Base-by-base conservation (phyloP, 2,888 invertebrate genomes). In the Neoscelio sp. region DNA sequence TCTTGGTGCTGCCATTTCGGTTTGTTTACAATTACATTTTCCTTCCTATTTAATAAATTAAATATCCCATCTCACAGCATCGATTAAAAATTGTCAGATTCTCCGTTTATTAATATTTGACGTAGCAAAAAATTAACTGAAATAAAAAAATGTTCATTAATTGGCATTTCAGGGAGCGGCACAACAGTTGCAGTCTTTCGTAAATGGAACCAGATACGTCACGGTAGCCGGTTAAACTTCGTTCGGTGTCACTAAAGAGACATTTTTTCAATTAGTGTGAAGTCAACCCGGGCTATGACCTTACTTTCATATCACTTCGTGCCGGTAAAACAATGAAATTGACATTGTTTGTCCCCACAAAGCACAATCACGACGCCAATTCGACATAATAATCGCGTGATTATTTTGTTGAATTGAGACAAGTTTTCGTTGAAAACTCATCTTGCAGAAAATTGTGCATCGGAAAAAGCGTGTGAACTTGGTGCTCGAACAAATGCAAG, bases 1-100 rank as follows among this genome's bases (percentile, higher is more conserved):
- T 90, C 92, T 96, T 85, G 95, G 95, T 84, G 94, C 94, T 85
- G 95, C 95, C 64, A 93, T 96, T 86, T 95, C 95, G 93, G 96
- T 95, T 54, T 17, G 20, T 46, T n/a, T n/a, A n/a, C n/a, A n/a
- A n/a, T n/a, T n/a, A n/a, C n/a, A n/a, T n/a, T n/a, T n/a, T n/a
- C n/a, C 10, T 44, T 35, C 12, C 23, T 48, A 18, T 48, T 20
- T 44, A 7, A 2, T 20, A 48, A 17, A 17, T 46, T 12, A 26
- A n/a, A n/a, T n/a, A n/a, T n/a, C n/a, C n/a, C n/a, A n/a, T n/a
- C n/a, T n/a, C n/a, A n/a, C n/a, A n/a, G n/a, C n/a, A n/a, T n/a
- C n/a, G n/a, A n/a, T n/a, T n/a, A n/a, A n/a, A n/a, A n/a, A n/a
- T n/a, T n/a, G n/a, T n/a, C n/a, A n/a, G n/a, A n/a, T n/a, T n/a